Evolutionary conservation across 2,797 vertebrate genomes (phyloP).

Genomic region (Scleropages formosus): DNA sequence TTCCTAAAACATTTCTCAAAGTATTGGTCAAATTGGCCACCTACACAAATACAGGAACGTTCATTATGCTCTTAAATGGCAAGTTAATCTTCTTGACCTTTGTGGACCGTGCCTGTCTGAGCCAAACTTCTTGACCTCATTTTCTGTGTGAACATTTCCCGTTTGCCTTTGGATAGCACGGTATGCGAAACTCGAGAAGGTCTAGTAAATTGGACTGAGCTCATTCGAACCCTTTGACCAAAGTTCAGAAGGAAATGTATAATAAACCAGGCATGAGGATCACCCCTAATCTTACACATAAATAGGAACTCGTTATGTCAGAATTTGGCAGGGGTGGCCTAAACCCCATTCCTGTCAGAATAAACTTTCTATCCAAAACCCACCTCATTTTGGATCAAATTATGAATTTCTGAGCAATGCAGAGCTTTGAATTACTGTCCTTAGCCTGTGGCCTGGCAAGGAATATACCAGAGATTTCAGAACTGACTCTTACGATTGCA

Average conservation of each 20-base stretch:
- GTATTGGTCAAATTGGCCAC: too few relatives aligned
- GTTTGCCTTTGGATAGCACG: too few relatives aligned
- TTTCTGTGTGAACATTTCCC: too few relatives aligned
- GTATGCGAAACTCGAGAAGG: too few relatives aligned
- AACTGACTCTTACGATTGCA: background rate
- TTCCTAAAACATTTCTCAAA: too few relatives aligned
- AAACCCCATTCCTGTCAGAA: constrained; percentile 34
- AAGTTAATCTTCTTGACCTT: too few relatives aligned
- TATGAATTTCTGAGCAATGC: constrained; percentile 24
- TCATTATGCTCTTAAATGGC: too few relatives aligned
- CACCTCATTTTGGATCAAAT: constrained; percentile 29
- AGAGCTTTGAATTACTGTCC: background rate
- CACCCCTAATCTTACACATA: constrained; percentile 37
- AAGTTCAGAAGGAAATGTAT: constrained; percentile 44
- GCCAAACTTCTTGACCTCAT: too few relatives aligned
- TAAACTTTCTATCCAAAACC: constrained; percentile 39
- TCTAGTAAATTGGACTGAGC: constrained; percentile 37
- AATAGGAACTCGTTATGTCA: constrained; percentile 34
- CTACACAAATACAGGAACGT: too few relatives aligned
- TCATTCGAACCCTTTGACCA: constrained; percentile 29
- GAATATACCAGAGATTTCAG: constrained; percentile 9
- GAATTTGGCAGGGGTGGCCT: constrained; percentile 31
- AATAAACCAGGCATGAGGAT: constrained; percentile 38
- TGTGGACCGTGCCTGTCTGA: too few relatives aligned
- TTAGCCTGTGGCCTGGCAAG: constrained; percentile 29